Evolutionary conservation across 2,888 invertebrate species (phyloP).

Genomic region (Daptonema setosum): DNA sequence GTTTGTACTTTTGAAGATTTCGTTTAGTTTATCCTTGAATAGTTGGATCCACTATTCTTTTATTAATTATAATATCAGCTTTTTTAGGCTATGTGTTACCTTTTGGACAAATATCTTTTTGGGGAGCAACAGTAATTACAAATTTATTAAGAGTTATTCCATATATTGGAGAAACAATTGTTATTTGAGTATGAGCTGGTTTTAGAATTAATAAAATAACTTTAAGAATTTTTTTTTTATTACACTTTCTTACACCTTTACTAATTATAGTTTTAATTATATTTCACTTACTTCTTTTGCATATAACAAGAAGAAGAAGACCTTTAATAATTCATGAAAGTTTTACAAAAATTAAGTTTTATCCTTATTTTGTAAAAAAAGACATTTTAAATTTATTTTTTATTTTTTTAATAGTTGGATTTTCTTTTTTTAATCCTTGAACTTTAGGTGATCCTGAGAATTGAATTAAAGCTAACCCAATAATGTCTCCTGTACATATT

Average conservation of each 20-base stretch:
- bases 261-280: conserved; percentile 33
- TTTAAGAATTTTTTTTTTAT: conserved; percentile 50
- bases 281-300: conserved; percentile 23
- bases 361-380: conserved; percentile 15
- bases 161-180: conserved; percentile 41
- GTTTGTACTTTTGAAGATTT: conserved; percentile 31
- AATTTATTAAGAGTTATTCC: conserved; percentile 50
- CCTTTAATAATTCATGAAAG: conserved; percentile 3
- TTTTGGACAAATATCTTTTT: conserved; percentile 59
- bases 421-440: conserved; percentile 37
- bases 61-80: conserved; percentile 47
- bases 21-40: conserved; percentile 41
- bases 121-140: conserved; percentile 57
- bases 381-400: conserved; percentile 32
- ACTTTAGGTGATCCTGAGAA: conserved; percentile 43
- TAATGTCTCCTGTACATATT: conserved; percentile 50
- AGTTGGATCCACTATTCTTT: conserved; percentile 43
- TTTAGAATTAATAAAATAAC: conserved; percentile 52
- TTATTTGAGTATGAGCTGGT: conserved; percentile 48
- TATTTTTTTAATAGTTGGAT: conserved; percentile 35
- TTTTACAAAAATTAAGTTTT: conserved; percentile 14
- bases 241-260: conserved; percentile 52
- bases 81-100: conserved; percentile 56
- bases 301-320: conserved; percentile 21
- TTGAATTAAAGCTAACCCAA: conserved; percentile 46